Evolutionary conservation across 2,888 invertebrate species (phyloP).

Genomic region (Caenorhabditis plicata): DNA sequence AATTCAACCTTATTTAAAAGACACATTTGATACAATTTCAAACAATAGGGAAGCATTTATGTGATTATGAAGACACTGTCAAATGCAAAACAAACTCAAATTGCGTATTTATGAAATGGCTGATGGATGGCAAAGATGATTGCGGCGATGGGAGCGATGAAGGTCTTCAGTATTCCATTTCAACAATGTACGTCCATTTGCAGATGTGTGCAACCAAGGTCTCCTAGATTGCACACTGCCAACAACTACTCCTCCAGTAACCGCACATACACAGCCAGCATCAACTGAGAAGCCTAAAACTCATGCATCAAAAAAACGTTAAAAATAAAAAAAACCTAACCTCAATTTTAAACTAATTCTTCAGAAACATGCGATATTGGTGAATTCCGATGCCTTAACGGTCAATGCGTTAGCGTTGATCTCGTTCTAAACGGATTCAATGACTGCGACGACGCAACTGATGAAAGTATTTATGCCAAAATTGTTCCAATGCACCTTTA

Average conservation of each 20-base stretch:
- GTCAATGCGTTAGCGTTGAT: conserved; percentile 40
- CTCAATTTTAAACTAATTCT: conserved; percentile 1
- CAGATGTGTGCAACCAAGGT: conserved; percentile 25
- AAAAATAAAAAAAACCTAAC: no score
- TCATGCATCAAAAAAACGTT: no score
- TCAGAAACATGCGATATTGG: conserved; percentile 36
- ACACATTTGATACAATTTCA: no score
- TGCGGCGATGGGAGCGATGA: conserved; percentile 61
- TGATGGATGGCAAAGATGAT: conserved; percentile 56
- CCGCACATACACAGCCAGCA: background rate
- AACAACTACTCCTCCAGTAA: background rate
- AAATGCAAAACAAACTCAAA: conserved; percentile 50
- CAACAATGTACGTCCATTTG: no score
- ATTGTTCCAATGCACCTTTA: background rate
- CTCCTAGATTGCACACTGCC: conserved; percentile 6
- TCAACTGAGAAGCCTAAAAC: no score
- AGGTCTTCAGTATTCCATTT: no score
- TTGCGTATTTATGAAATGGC: conserved; percentile 55
- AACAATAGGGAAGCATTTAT: conserved; percentile 45
- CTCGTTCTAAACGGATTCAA: conserved; percentile 44
- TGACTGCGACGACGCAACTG: conserved; percentile 50
- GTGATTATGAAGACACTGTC: conserved; percentile 37
- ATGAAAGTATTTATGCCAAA: conserved; percentile 17
- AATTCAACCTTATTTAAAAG: no score
- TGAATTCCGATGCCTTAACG: conserved; percentile 45